Conservation (phyloP, 2,113 vertebrate species). For the Salvator merianae region DNA sequence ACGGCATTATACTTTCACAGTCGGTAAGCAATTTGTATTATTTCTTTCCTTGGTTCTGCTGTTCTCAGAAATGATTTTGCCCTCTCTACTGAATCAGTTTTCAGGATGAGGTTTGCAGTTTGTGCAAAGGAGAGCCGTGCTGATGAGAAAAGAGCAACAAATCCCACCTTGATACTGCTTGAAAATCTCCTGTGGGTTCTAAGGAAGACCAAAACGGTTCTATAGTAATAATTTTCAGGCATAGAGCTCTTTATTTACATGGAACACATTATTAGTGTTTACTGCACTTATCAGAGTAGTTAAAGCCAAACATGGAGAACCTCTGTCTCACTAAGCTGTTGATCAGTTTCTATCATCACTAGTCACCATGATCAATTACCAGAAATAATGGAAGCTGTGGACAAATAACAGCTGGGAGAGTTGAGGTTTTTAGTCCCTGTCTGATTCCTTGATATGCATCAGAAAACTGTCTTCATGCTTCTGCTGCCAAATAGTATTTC, state of each 20-base stretch:
- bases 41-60: constrained; percentile 23
- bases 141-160: constrained; percentile 6
- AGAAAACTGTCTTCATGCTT: not conserved
- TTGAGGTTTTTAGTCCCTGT: not conserved
- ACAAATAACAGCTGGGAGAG: not conserved
- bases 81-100: not conserved
- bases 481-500: not conserved
- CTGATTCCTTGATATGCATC: not conserved
- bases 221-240: not conserved
- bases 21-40: constrained; percentile 72
- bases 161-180: not conserved
- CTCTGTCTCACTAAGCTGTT: not conserved
- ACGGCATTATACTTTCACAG: constrained; percentile 87
- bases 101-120: not conserved
- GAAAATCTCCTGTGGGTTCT: not conserved
- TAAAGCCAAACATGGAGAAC: not conserved
- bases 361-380: not conserved
- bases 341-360: not conserved
- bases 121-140: not conserved
- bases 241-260: not conserved
- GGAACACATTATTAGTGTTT: not conserved
- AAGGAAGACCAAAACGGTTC: not conserved
- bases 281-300: constrained; percentile 25
- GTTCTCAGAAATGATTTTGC: not conserved
- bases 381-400: not conserved